Conservation (phyloP, 2,113 vertebrate species). For the Aegithalos caudatus region DNA sequence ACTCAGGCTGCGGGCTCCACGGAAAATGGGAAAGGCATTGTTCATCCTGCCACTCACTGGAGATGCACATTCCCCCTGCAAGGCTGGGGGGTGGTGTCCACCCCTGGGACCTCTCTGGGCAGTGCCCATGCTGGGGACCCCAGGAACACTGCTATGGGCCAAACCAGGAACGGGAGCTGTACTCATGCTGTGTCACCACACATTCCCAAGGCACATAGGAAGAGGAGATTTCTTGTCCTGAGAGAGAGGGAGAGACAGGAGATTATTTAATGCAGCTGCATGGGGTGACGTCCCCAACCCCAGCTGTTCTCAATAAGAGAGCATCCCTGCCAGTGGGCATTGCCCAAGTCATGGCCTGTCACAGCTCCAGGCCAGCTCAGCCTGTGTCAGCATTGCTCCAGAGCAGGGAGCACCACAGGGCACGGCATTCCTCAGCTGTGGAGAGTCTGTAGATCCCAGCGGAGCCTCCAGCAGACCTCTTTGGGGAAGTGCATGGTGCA, state of each 20-base stretch:
- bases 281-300: background rate
- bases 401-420: background rate
- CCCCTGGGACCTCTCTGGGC: background rate
- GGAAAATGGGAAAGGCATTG: background rate
- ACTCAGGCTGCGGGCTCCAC: fast-evolving
- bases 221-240: background rate
- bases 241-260: background rate
- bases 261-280: background rate
- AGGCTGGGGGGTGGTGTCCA: fast-evolving
- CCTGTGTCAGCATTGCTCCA: fast-evolving
- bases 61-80: background rate
- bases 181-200: background rate
- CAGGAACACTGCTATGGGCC: fast-evolving
- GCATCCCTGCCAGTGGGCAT: fast-evolving
- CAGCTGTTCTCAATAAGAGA: background rate
- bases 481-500: background rate
- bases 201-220: fast-evolving
- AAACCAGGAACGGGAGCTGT: fast-evolving
- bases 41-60: background rate
- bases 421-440: background rate
- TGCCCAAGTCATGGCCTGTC: fast-evolving
- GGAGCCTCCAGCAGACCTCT: background rate
- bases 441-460: background rate
- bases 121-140: background rate
- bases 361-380: background rate